A percentile compares a stretch with the other conserved stretches of the same genome.
Conservation (phyloP, 2,888 invertebrate species). For the Asteroscopus sphinx region DNA sequence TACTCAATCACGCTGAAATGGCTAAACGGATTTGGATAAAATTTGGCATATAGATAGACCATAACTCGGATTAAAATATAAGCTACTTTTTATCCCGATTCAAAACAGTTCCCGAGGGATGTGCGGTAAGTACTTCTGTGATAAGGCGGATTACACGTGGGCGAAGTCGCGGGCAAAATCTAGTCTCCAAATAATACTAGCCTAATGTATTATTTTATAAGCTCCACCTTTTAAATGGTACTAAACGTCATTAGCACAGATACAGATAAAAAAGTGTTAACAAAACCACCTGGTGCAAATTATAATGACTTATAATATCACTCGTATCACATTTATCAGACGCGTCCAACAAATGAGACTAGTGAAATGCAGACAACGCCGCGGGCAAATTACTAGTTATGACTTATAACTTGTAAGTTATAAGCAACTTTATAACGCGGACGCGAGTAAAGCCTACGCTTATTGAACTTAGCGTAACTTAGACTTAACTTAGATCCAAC, state of each 20-base stretch:
- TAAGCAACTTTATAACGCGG: slow-evolving; percentile 47
- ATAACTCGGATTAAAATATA: no score
- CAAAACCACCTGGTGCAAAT: slow-evolving; percentile 24
- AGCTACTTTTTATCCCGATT: no score
- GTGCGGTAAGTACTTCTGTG: no score
- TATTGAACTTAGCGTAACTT: slow-evolving; percentile 37
- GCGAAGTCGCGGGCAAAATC: no score
- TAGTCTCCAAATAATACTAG: no score
- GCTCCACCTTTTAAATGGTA: not conserved
- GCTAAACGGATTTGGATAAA: no score
- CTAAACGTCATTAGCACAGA: slow-evolving; percentile 11
- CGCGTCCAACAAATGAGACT: slow-evolving; percentile 43
- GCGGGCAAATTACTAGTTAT: slow-evolving; percentile 52
- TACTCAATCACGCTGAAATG: no score
- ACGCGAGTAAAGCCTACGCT: slow-evolving; percentile 44
- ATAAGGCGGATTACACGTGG: no score
- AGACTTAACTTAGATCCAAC: slow-evolving; percentile 34
- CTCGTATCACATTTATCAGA: slow-evolving; percentile 39
- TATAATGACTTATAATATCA: slow-evolving; percentile 47
- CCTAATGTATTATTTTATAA: no score
- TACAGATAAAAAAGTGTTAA: slow-evolving; percentile 21
- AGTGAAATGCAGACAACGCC: slow-evolving; percentile 50
- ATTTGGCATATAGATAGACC: no score
- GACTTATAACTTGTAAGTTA: slow-evolving; percentile 39
- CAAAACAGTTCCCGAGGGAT: no score